phyloP scores from a whole-genome alignment of 1,140 invertebrate species.

The Drosophila murphyi region DNA sequence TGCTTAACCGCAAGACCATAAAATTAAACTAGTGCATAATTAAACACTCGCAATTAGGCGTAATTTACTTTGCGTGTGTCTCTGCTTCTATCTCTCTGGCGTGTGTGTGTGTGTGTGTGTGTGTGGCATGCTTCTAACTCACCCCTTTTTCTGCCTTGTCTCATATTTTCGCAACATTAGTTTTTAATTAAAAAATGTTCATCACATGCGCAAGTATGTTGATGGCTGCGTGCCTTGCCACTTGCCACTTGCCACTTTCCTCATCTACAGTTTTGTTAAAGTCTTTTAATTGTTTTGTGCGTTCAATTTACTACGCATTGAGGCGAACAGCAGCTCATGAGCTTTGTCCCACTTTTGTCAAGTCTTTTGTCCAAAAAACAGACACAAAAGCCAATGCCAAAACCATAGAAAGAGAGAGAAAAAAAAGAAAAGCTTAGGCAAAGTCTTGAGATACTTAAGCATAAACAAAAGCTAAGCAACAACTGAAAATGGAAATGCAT shows the following conservation, averaged over 20 bases:
- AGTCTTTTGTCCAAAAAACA: slow-evolving; percentile 19
- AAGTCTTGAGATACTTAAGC: slow-evolving; percentile 39
- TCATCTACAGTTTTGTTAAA: slow-evolving; percentile 18
- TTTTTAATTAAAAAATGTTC: slow-evolving; percentile 83
- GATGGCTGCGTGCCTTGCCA: slow-evolving; percentile 28
- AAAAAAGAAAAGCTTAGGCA: slow-evolving; percentile 18
- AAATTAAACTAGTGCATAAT: slow-evolving; percentile 84
- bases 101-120: slow-evolving; percentile 31
- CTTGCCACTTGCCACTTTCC: slow-evolving; percentile 26
- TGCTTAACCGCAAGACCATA: slow-evolving; percentile 74
- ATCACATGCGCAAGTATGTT: slow-evolving; percentile 55
- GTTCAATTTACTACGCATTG: slow-evolving; percentile 42
- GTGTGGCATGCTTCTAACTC: slow-evolving; percentile 10
- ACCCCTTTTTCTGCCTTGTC: slow-evolving; percentile 21
- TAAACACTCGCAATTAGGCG: slow-evolving; percentile 84
- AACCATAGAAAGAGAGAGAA: too few relatives aligned
- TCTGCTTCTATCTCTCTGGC: background rate
- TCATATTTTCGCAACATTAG: slow-evolving; percentile 83
- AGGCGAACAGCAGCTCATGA: slow-evolving; percentile 2
- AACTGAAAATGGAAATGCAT: slow-evolving; percentile 52
- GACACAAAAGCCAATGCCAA: background rate
- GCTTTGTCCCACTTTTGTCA: background rate
- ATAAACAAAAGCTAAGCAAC: slow-evolving; percentile 44
- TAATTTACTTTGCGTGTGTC: slow-evolving; percentile 77
- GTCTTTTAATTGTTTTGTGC: slow-evolving; percentile 52